Evolutionary conservation across 2,888 invertebrate genomes (phyloP), one percentile per base, ranked within the genome.

Genomic region (Cerceris rybyensis): DNA sequence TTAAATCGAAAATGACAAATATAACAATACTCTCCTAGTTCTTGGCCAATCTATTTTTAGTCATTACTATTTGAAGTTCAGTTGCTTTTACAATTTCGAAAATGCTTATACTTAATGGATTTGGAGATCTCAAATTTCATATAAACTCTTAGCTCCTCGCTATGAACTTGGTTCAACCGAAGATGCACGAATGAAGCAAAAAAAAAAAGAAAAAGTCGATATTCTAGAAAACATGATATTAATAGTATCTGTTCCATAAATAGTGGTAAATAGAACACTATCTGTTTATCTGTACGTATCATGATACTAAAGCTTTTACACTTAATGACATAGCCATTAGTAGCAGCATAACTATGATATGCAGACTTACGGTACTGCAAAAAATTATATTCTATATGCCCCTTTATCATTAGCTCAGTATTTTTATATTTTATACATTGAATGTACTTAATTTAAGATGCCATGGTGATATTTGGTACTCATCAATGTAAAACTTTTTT

Each of bases 301-400:
- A 90, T 88, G 90, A 91, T 90, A 91, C 89, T 91, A 88, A 90
- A 89, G 90, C 90, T 91, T 91, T 90, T 90, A 90, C 88, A 91
- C 89, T 90, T 89, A 90, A 89, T 78, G 86, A 88, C 84, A 86
- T 86, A 88, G 86, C 87, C 83, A 81, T 83, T 84, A 86, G 78
- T 86, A 86, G 87, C 79, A 75, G 79, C 80, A 79, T 87, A 88
- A 73, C 74, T 83, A 75, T 78, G 74, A 77, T 75, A 82, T 71
- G 74, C 70, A 72, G 73, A 80, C 67, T 74, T 54, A 75, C 73
- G 66, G 78, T 82, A 79, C 72, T 58, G 75, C 78, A 80, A 70
- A 78, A 77, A 69, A 78, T 84, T 78, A 80, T 82, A 86, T 82
- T 82, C 70, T 85, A 77, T 82, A 83, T 68, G 83, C 73, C 75